Conservation (phyloP, 2,888 invertebrate genomes). For the Enchytraeus crypticus region DNA sequence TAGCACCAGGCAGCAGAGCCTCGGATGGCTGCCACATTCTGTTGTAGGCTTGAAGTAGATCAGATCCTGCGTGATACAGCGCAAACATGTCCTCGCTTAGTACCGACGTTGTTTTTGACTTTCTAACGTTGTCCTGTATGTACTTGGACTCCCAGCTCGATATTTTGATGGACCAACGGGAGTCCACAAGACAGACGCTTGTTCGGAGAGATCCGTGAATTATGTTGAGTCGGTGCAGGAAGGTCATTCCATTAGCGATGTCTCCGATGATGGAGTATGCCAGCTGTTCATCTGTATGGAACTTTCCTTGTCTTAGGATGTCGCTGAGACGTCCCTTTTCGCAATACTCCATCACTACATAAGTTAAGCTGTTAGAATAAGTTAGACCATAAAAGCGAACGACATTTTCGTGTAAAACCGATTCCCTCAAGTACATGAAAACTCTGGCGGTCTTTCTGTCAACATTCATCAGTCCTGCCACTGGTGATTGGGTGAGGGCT, state of each 20-base stretch:
- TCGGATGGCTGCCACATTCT: slow-evolving; percentile 32
- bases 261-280: slow-evolving; percentile 12
- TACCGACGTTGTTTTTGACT: background rate
- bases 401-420: slow-evolving; percentile 34
- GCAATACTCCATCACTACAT: slow-evolving; percentile 33
- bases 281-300: slow-evolving; percentile 31
- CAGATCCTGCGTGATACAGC: background rate
- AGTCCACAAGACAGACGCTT: slow-evolving; percentile 37
- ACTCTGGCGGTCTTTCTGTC: background rate
- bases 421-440: slow-evolving; percentile 28
- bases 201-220: slow-evolving; percentile 40
- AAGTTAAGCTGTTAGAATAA: slow-evolving; percentile 26
- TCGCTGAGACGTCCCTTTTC: slow-evolving; percentile 34
- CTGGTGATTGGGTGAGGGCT: background rate
- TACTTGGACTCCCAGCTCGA: slow-evolving; percentile 37
- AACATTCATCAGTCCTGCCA: background rate
- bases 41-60: slow-evolving; percentile 11
- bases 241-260: slow-evolving; percentile 31
- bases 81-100: background rate
- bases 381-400: slow-evolving; percentile 39
- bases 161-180: slow-evolving; percentile 39
- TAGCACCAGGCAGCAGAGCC: slow-evolving; percentile 27
- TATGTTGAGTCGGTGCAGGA: slow-evolving; percentile 36
- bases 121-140: slow-evolving; percentile 14
- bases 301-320: slow-evolving; percentile 34